Conservation (phyloP, 2,113 vertebrate genomes). For the Sceloporus tristichus region DNA sequence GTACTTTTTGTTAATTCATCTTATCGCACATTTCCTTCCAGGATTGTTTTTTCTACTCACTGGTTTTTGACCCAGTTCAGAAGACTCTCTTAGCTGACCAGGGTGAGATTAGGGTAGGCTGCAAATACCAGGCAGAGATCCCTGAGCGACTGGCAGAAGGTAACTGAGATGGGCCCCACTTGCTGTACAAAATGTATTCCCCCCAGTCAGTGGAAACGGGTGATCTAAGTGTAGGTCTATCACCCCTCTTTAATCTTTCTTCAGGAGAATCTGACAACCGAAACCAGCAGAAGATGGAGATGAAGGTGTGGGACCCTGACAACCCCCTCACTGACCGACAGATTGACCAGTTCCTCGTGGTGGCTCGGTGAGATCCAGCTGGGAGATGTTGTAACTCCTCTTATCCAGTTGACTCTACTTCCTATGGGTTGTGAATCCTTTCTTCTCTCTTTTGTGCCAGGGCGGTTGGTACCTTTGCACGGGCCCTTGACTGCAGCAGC, state of each 20-base stretch:
- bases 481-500: conserved; percentile 95
- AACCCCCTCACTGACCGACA: conserved; percentile 94
- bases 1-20: background rate
- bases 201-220: too few relatives aligned
- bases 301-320: conserved; percentile 93
- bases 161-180: conserved; percentile 53
- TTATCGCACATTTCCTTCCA: conserved; percentile 46
- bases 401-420: rapidly evolving
- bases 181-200: background rate
- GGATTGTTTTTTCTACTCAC: conserved; percentile 96
- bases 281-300: conserved; percentile 93
- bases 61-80: conserved; percentile 95
- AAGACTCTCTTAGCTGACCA: conserved; percentile 94
- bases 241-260: background rate
- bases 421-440: background rate
- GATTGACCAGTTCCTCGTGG: conserved; percentile 95
- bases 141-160: conserved; percentile 90
- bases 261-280: conserved; percentile 87
- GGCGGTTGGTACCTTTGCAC: conserved; percentile 92
- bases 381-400: background rate
- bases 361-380: conserved; percentile 85
- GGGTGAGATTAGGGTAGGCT: conserved; percentile 93
- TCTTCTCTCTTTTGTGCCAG: conserved; percentile 66
- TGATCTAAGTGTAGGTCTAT: rapidly evolving
- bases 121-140: conserved; percentile 94